Conservation (phyloP, 2,797 vertebrate genomes). For the Aerospiza tachiro region DNA sequence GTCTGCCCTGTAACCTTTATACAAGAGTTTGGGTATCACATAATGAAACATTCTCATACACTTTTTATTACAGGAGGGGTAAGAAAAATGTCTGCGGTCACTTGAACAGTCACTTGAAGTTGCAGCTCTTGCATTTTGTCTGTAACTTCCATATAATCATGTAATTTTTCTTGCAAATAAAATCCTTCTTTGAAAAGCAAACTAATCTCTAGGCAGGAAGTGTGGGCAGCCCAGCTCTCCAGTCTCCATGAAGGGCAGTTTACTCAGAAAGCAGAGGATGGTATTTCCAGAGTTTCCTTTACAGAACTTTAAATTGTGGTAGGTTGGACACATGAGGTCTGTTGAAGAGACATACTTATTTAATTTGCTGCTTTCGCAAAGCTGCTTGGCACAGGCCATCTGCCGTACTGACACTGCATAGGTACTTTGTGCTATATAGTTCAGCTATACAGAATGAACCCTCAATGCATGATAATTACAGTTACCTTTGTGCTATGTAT, state of each 20-base stretch:
- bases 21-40: not conserved
- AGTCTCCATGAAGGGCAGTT: not conserved
- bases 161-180: not conserved
- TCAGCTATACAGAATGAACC: not conserved
- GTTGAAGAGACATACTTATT: not conserved
- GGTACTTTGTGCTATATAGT: not conserved
- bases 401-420: not conserved
- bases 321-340: not conserved
- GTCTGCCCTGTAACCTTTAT: not conserved
- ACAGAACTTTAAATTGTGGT: not conserved
- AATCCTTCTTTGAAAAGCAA: not conserved
- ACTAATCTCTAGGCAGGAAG: not conserved
- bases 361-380: not conserved
- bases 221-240: fast-evolving
- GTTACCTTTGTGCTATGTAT: not conserved
- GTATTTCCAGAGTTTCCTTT: not conserved
- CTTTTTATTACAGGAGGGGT: not conserved
- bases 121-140: not conserved
- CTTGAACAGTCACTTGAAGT: not conserved
- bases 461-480: not conserved
- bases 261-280: not conserved
- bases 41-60: not conserved
- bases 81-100: not conserved
- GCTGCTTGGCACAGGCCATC: not conserved
- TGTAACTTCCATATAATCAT: not conserved